Evolutionary conservation across 92 coral and sea anemone genomes (phyloP).

Genomic region (Palythoa caribaeorum): DNA sequence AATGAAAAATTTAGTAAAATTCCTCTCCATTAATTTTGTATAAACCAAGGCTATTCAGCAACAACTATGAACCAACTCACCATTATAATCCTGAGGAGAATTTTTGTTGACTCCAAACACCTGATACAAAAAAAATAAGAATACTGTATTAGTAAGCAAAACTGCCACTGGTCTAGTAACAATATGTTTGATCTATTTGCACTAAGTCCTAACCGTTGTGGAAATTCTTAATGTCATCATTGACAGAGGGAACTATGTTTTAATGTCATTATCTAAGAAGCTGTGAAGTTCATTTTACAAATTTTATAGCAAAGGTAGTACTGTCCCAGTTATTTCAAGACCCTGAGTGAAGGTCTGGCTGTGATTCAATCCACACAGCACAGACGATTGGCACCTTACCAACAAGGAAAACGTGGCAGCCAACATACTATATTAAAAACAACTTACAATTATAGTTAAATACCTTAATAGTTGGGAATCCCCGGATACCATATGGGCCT

Average conservation of each 20-base stretch:
- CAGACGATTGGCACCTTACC: not conserved
- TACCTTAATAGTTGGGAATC: slow-evolving; percentile 98
- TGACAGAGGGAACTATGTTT: no score
- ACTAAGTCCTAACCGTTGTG: no score
- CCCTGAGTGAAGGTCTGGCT: no score
- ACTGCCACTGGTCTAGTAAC: not conserved
- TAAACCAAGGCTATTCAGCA: not conserved
- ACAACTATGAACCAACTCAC: slow-evolving; percentile 52
- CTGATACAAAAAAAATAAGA: slow-evolving; percentile 49
- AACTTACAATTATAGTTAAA: not conserved
- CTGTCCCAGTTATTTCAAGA: no score
- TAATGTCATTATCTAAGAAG: no score
- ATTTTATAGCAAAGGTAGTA: no score
- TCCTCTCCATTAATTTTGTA: not conserved
- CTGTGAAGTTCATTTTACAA: no score
- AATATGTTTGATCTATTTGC: not conserved
- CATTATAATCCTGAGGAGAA: slow-evolving; percentile 92
- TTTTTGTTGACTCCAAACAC: slow-evolving; percentile 97
- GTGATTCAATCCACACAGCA: not conserved
- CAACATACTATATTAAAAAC: not conserved
- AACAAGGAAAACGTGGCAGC: not conserved
- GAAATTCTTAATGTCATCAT: no score
- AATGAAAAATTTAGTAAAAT: not conserved
- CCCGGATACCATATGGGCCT: slow-evolving; percentile 92
- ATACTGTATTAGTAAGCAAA: not conserved